Base-by-base conservation (phyloP, 2,797 vertebrate genomes). In the Manis pentadactyla region DNA sequence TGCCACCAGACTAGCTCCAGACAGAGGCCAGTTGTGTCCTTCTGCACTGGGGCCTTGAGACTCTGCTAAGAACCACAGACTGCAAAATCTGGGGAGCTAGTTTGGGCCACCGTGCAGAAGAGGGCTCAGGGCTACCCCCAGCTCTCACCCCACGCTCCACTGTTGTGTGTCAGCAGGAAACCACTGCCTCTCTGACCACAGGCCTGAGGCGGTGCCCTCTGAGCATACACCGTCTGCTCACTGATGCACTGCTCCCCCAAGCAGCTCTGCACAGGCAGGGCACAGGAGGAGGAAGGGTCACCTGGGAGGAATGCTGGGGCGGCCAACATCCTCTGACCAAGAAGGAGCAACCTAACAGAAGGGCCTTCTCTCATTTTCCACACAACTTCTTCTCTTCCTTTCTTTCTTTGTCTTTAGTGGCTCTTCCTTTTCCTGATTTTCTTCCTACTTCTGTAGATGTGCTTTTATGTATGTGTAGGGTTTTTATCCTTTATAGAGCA, bases 1-100 rank as follows among this genome's bases (percentile, higher is more conserved):
- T 61, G 77, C 83, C 82, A 57, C 79, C 42, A 27, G 49, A 27
- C 63, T 23, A 53, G 83, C 94, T 94, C 71, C 68, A 95, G 69
- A 87, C 29, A 96, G 42, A 88, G n/a, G 23, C 81, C 3, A 0
- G 34, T 29, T 53, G 27, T 79, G 88, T 88, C 79, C 73, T 81
- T 95, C 77, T 15, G 74, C 55, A 21, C 5, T 0, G 21, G 96
- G 75, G 46, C 64, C 68, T 49, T 79, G 7, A 73, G 46, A 75
- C 14, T n/a, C 39, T 19, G 92, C 59, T 49, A 57, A 68, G 63
- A 89, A n/a, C 68, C 66, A 57, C 15, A 61, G 59, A 77, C 39
- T 55, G 75, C 34, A 61, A 78, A 78, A 23, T 82, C 77, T 23
- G 12, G n/a, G 42, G 10, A 88, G 18, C 23, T 69, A 84, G 17